phyloP scores from a whole-genome alignment of 1,140 invertebrate genomes.

The Drosophila willistoni region DNA sequence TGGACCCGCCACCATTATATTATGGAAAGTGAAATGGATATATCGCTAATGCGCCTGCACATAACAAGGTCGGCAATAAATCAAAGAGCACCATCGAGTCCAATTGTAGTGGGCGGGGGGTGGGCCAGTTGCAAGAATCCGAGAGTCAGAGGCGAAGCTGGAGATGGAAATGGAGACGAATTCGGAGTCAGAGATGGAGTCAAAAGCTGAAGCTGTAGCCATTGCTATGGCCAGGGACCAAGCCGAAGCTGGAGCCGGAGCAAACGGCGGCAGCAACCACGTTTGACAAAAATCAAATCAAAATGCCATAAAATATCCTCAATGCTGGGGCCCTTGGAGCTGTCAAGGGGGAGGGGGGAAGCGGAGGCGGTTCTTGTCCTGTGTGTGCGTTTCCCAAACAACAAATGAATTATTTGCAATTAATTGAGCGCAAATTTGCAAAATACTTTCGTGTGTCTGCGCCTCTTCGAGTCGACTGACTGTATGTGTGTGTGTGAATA shows the following conservation, averaged over 20 bases:
- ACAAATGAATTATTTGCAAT: slow-evolving; percentile 82
- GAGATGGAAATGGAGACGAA: slow-evolving; percentile 30
- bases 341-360: slow-evolving; percentile 26
- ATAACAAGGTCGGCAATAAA: slow-evolving; percentile 83
- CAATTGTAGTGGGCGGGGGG: slow-evolving; percentile 28
- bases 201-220: not conserved
- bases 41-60: slow-evolving; percentile 82
- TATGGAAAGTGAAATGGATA: slow-evolving; percentile 83
- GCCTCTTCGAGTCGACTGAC: slow-evolving; percentile 27
- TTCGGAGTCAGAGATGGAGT: slow-evolving; percentile 26
- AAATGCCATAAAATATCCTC: slow-evolving; percentile 80
- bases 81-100: slow-evolving; percentile 51
- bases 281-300: slow-evolving; percentile 80
- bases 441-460: slow-evolving; percentile 75
- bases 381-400: slow-evolving; percentile 43
- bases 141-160: slow-evolving; percentile 8
- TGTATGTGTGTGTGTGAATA: not conserved
- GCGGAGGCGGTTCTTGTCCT: not conserved
- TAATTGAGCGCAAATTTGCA: slow-evolving; percentile 82
- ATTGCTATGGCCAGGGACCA: not conserved
- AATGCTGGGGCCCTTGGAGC: slow-evolving; percentile 12
- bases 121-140: slow-evolving; percentile 10
- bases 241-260: slow-evolving; percentile 4
- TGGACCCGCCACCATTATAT: slow-evolving; percentile 75
- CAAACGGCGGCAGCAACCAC: slow-evolving; percentile 26